These are phyloP conservation scores for Chaenocephalus aceratus DNA, from an alignment of 2,113 vertebrate genomes.

Conservation along the genomic window DNA sequence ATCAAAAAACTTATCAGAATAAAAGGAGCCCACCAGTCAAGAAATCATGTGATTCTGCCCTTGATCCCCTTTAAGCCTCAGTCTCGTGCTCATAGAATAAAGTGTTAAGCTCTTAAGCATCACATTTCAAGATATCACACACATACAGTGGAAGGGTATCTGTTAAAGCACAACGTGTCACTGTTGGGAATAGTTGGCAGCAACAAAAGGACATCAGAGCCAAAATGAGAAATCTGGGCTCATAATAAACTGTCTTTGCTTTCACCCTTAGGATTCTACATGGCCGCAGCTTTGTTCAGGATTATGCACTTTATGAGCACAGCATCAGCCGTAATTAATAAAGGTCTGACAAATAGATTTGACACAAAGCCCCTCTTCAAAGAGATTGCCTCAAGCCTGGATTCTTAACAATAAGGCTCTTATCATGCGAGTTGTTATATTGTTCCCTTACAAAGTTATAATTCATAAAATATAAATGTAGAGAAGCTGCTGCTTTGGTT, in stretches of 20 bases:
- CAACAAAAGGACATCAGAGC: background rate
- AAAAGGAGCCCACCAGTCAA: slow-evolving; percentile 1
- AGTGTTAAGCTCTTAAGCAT: slow-evolving; percentile 31
- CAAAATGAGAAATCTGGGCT: background rate
- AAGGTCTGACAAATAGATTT: background rate
- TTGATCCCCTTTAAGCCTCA: slow-evolving; percentile 48
- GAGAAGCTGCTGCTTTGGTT: too few relatives aligned
- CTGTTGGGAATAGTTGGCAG: background rate
- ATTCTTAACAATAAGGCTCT: background rate
- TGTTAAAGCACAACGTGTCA: background rate
- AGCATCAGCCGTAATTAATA: background rate
- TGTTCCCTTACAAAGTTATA: background rate
- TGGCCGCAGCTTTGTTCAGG: background rate
- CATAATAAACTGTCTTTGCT: background rate
- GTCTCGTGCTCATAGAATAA: slow-evolving; percentile 14
- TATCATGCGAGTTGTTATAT: background rate
- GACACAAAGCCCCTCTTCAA: background rate
- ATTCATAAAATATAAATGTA: background rate
- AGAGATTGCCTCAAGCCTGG: background rate
- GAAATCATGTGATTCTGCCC: slow-evolving; percentile 49
- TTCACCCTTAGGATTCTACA: background rate
- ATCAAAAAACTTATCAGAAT: background rate
- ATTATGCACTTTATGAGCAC: background rate
- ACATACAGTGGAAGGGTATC: background rate
- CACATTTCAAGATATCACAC: slow-evolving; percentile 10